These are phyloP conservation scores for Tetranychus piercei DNA, from an alignment of 2,888 invertebrate genomes.

Conservation along the genomic window DNA sequence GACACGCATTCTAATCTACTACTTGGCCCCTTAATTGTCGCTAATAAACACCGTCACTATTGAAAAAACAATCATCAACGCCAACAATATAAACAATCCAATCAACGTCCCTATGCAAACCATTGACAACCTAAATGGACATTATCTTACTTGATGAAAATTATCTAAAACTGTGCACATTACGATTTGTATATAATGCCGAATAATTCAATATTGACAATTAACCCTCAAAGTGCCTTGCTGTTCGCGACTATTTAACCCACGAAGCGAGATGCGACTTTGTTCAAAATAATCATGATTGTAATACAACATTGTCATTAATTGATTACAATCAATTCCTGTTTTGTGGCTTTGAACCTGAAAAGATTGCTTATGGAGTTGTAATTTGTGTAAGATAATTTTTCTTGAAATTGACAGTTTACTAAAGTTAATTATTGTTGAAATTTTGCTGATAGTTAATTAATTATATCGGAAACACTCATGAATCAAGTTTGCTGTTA, in stretches of 20 bases:
- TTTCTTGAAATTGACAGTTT: not conserved
- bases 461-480: not conserved
- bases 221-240: constrained; percentile 1
- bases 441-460: not conserved
- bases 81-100: not conserved
- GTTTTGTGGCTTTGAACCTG: constrained; percentile 31
- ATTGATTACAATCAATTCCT: constrained; percentile 33
- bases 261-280: constrained; percentile 30
- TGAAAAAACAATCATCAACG: no score
- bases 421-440: not conserved
- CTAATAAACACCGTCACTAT: not conserved
- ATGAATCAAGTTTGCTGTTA: not conserved
- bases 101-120: not conserved
- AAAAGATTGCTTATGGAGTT: constrained; percentile 25
- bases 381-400: constrained; percentile 33
- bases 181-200: no score
- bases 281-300: constrained; percentile 31
- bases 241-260: not conserved
- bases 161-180: no score
- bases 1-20: constrained; percentile 5
- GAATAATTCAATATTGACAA: not conserved
- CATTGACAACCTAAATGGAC: no score
- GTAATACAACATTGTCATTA: constrained; percentile 32
- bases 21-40: not conserved
- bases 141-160: no score